A percentile compares a stretch with the other conserved stretches of the same genome.
phyloP scores from a whole-genome alignment of 2,888 invertebrate genomes.

The Rhaphigaster nebulosa region DNA sequence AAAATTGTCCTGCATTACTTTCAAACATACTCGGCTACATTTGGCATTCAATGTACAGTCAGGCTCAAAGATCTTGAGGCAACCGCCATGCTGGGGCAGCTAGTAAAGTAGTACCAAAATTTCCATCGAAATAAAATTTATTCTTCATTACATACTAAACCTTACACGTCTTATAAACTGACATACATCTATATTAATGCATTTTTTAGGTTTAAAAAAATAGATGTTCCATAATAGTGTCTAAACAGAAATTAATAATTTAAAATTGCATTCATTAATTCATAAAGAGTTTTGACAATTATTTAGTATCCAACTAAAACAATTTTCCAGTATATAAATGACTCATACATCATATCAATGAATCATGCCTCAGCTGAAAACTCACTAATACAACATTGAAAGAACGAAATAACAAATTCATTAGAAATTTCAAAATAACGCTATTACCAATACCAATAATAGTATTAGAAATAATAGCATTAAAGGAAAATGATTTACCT shows the following conservation, averaged over 20 bases:
- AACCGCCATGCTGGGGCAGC: too few relatives aligned
- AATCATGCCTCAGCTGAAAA: neutral
- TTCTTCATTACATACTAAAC: too few relatives aligned
- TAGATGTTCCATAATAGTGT: too few relatives aligned
- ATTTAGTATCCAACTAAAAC: neutral
- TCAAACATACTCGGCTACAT: too few relatives aligned
- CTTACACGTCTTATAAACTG: too few relatives aligned
- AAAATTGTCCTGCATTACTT: too few relatives aligned
- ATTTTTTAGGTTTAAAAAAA: too few relatives aligned
- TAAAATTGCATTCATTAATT: neutral
- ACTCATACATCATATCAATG: neutral
- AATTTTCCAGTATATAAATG: neutral
- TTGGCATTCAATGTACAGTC: too few relatives aligned
- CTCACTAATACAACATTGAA: neutral
- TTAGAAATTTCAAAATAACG: neutral
- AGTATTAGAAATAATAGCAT: neutral
- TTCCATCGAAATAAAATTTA: neutral
- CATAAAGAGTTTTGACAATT: neutral
- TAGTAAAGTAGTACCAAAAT: too few relatives aligned
- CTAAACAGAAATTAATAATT: too few relatives aligned
- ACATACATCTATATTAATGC: too few relatives aligned
- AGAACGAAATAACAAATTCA: neutral
- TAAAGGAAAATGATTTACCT: neutral
- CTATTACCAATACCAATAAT: neutral
- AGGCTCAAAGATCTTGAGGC: too few relatives aligned